Evolutionary conservation across 1,140 invertebrate species (phyloP), one percentile per base, ranked within the genome.

Genomic region (Temnothorax longispinosus): DNA sequence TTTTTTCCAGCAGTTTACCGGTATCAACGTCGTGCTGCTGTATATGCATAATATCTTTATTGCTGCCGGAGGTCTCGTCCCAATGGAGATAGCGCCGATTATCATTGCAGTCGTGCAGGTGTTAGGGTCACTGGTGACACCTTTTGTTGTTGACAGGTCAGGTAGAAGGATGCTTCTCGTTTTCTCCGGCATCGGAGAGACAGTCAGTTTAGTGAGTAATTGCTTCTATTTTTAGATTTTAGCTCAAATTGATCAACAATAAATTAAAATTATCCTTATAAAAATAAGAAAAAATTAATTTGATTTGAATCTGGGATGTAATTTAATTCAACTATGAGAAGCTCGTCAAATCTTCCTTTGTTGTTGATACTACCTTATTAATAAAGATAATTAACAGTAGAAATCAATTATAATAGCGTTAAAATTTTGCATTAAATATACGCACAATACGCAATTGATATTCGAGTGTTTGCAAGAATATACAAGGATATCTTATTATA

Each of bases 1-100:
- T 74, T 93, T 96, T 65, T 97, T 97, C 93, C 97, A 98, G 91
- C 97, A 98, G 94, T 94, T 98, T n/a, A 97, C 97, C 2, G 98
- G 98, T 32, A 98, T 98, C 90, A 98, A 98, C 94, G 97, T 97
- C 3, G 97, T 99, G 1, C 96, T 98, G 21, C 98, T 98, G 94
- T 98, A 98, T 93, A 97, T 98, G 82, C 96, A 97, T 56, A 95
- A 95, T 3, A 98, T 98, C 91, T 98, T 98, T 90, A 90, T 94
- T 1, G 96, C 96, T 7, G 96, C 97, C 7, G 96, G 97, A 0
- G 96, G 96, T 0, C 93, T 44, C 92, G 87, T 98, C 0, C 93
- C 96, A 27, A 94, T 97, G 0, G 95, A 96, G 27, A 93, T 97
- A 41, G 96, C 97, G 0, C 97, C 98, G 1, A 98, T 98, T 72